phyloP scores from a whole-genome alignment of 2,888 invertebrate genomes.

The Desoria tigrina region DNA sequence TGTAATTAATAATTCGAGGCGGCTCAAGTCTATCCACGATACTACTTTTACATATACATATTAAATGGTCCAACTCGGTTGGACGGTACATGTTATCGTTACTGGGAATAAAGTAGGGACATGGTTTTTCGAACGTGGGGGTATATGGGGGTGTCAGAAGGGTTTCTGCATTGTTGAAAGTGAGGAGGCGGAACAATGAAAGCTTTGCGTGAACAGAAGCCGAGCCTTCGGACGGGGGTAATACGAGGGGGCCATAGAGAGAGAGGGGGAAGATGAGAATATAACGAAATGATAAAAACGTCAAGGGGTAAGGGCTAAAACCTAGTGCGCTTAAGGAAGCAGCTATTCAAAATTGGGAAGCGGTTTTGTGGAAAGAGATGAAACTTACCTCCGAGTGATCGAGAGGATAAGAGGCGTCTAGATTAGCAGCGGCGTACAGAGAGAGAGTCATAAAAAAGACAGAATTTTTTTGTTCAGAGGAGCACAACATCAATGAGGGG shows the following conservation, averaged over 20 bases:
- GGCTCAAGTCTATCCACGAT: no score
- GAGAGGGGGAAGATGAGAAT: constrained; percentile 2
- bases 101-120: no score
- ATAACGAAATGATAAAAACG: constrained; percentile 64
- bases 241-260: constrained; percentile 16
- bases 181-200: constrained; percentile 46
- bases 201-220: constrained; percentile 52
- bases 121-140: no score
- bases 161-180: not conserved
- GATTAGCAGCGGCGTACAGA: constrained; percentile 54
- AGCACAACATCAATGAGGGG: constrained; percentile 53
- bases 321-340: constrained; percentile 43
- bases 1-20: no score
- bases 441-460: constrained; percentile 54
- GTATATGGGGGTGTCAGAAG: not conserved
- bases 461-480: constrained; percentile 52
- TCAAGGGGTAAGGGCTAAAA: constrained; percentile 53
- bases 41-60: no score
- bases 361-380: constrained; percentile 52
- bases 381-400: constrained; percentile 54
- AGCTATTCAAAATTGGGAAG: constrained; percentile 52
- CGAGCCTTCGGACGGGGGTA: constrained; percentile 13
- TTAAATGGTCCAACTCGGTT: no score
- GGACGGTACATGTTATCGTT: no score
- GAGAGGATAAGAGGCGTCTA: constrained; percentile 54